Conservation (phyloP, 1,140 invertebrate species). For the Heliothis virescens region DNA sequence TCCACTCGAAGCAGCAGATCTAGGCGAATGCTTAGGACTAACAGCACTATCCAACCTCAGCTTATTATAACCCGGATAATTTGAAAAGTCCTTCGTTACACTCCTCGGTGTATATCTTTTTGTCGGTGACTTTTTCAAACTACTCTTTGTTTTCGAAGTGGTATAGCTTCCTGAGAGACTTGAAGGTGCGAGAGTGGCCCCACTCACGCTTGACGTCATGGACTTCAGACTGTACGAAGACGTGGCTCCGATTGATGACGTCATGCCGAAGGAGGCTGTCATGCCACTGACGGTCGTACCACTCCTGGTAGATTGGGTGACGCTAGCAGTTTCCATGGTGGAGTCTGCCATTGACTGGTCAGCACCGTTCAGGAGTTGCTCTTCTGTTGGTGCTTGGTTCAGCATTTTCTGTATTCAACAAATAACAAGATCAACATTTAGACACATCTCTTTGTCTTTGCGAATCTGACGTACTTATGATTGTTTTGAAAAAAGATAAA, state of each 20-base stretch:
- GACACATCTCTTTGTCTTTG: no score
- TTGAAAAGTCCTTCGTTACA: slow-evolving; percentile 71
- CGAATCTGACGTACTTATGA: no score
- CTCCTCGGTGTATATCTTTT: slow-evolving; percentile 77
- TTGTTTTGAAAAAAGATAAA: no score
- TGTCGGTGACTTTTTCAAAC: slow-evolving; percentile 79
- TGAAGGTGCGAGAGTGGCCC: slow-evolving; percentile 75
- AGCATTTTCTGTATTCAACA: slow-evolving; percentile 76
- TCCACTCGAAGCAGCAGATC: slow-evolving; percentile 62
- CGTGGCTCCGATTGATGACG: slow-evolving; percentile 75
- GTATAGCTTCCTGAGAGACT: slow-evolving; percentile 78
- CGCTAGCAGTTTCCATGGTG: slow-evolving; percentile 69
- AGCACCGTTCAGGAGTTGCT: slow-evolving; percentile 71
- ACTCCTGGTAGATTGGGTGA: slow-evolving; percentile 71
- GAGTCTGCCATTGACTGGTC: slow-evolving; percentile 71
- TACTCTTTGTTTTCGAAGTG: slow-evolving; percentile 79
- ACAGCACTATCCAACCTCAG: slow-evolving; percentile 82
- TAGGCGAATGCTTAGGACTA: slow-evolving; percentile 83
- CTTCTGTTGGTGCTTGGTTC: slow-evolving; percentile 79
- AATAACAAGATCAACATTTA: background rate
- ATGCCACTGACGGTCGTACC: slow-evolving; percentile 71
- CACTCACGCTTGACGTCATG: slow-evolving; percentile 70
- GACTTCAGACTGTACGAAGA: slow-evolving; percentile 81
- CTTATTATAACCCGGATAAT: slow-evolving; percentile 82
- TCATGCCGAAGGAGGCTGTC: slow-evolving; percentile 74